Percentiles rank a stretch among this genome's conserved stretches.
Evolutionary conservation across 2,888 invertebrate species (phyloP).

Genomic region (Galerucella pusilla): DNA sequence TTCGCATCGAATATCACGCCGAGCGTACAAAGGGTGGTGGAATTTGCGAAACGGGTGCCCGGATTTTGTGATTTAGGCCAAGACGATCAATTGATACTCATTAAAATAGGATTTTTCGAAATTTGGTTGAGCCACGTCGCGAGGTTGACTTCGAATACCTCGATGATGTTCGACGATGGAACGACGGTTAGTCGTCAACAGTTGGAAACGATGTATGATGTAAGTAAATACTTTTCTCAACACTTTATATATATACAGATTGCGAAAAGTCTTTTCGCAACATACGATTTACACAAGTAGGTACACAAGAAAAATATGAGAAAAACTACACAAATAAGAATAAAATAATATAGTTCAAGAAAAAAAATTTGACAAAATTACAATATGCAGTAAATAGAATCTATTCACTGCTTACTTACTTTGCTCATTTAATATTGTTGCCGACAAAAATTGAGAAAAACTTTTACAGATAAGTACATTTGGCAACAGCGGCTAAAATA

Average conservation of each 20-base stretch:
- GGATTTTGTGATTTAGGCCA: conserved; percentile 91
- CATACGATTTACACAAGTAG: no score
- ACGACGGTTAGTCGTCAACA: conserved; percentile 85
- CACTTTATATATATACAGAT: no score
- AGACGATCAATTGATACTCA: conserved; percentile 96
- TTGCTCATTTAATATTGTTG: no score
- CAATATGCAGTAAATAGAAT: no score
- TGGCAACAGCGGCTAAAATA: no score
- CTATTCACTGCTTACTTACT: no score
- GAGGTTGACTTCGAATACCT: conserved; percentile 79
- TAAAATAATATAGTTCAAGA: no score
- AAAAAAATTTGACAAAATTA: no score
- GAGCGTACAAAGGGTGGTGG: conserved; percentile 92
- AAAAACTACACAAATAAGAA: no score
- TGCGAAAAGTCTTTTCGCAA: background rate
- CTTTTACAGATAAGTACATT: no score
- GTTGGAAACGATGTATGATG: conserved; percentile 88
- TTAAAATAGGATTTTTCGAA: conserved; percentile 97
- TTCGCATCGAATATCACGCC: conserved; percentile 89
- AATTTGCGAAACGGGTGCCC: conserved; percentile 95
- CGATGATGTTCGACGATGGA: conserved; percentile 91
- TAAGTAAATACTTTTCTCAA: conserved; percentile 66
- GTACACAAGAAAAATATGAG: no score
- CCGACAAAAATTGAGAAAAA: no score
- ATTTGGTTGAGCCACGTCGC: conserved; percentile 92